Conservation (phyloP, 2,888 invertebrate genomes). For the Andrena dorsata region DNA sequence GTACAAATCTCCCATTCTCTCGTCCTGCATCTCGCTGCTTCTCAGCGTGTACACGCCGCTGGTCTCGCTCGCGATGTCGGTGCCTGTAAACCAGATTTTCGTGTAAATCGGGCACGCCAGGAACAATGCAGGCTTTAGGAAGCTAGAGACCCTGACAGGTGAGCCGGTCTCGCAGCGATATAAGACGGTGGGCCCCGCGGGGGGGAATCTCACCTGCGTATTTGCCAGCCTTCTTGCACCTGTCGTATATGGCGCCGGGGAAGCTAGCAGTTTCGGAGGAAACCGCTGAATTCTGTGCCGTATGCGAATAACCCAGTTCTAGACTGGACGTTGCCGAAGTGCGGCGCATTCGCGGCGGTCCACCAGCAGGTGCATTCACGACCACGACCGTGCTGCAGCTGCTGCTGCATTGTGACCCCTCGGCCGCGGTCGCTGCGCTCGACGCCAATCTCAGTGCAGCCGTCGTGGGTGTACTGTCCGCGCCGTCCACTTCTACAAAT, state of each 20-base stretch:
- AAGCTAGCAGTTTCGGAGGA: slow-evolving; percentile 88
- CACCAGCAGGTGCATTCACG: slow-evolving; percentile 86
- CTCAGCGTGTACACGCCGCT: slow-evolving; percentile 94
- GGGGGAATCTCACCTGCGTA: slow-evolving; percentile 75
- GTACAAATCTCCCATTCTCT: slow-evolving; percentile 78
- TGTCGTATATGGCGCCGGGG: slow-evolving; percentile 82
- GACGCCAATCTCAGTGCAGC: slow-evolving; percentile 62
- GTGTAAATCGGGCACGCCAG: not conserved
- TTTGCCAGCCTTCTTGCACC: slow-evolving; percentile 80
- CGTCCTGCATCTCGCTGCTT: slow-evolving; percentile 84
- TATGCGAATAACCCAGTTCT: slow-evolving; percentile 94
- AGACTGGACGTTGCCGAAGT: slow-evolving; percentile 93
- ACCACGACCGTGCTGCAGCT: slow-evolving; percentile 95
- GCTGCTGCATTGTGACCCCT: slow-evolving; percentile 93
- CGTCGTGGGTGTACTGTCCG: slow-evolving; percentile 69
- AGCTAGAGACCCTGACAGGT: not conserved
- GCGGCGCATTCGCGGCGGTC: slow-evolving; percentile 86
- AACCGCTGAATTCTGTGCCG: slow-evolving; percentile 93
- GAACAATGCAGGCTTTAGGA: not conserved
- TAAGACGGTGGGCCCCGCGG: too few relatives aligned
- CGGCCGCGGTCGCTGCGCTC: slow-evolving; percentile 72
- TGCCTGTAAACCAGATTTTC: slow-evolving; percentile 64
- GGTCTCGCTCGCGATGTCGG: slow-evolving; percentile 90
- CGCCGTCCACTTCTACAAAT: slow-evolving; percentile 79
- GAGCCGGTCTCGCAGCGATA: not conserved